A percentile compares a stretch with the other conserved stretches of the same genome.
These are phyloP conservation scores for Venusia cambrica DNA, from an alignment of 2,888 invertebrate species.

Conservation along the genomic window DNA sequence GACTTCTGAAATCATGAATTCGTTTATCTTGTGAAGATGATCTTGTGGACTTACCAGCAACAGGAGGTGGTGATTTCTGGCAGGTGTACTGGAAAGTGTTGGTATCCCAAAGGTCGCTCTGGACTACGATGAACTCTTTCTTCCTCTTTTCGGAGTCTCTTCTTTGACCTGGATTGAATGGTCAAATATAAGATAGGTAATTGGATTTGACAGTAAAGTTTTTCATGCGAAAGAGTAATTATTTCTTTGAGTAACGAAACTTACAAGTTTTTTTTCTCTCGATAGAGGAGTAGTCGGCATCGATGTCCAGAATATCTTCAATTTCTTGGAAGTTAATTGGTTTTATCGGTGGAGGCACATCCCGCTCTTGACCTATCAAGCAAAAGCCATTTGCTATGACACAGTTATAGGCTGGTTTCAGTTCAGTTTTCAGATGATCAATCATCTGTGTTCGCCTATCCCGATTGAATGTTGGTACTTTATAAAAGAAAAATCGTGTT, in stretches of 20 bases:
- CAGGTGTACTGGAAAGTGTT: slow-evolving; percentile 81
- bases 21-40: too few species aligned
- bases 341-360: slow-evolving; percentile 45
- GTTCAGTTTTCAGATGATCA: too few species aligned
- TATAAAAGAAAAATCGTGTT: too few species aligned
- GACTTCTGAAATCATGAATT: too few species aligned
- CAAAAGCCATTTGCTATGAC: too few species aligned
- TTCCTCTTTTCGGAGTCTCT: slow-evolving; percentile 72
- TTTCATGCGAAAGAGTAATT: too few species aligned
- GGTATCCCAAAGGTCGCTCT: slow-evolving; percentile 85
- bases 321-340: slow-evolving; percentile 55
- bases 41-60: slow-evolving; percentile 37
- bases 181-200: slow-evolving; percentile 10
- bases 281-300: slow-evolving; percentile 60
- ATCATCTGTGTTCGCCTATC: too few species aligned
- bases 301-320: slow-evolving; percentile 72
- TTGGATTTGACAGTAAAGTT: too few species aligned
- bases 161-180: slow-evolving; percentile 72
- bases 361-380: slow-evolving; percentile 64
- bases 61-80: slow-evolving; percentile 59
- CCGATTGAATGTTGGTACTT: too few species aligned
- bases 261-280: slow-evolving; percentile 69
- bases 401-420: too few species aligned
- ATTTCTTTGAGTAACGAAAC: too few species aligned
- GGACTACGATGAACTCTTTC: slow-evolving; percentile 83